phyloP scores from a whole-genome alignment of 2,797 vertebrate genomes.

The Enteromius viviparus region DNA sequence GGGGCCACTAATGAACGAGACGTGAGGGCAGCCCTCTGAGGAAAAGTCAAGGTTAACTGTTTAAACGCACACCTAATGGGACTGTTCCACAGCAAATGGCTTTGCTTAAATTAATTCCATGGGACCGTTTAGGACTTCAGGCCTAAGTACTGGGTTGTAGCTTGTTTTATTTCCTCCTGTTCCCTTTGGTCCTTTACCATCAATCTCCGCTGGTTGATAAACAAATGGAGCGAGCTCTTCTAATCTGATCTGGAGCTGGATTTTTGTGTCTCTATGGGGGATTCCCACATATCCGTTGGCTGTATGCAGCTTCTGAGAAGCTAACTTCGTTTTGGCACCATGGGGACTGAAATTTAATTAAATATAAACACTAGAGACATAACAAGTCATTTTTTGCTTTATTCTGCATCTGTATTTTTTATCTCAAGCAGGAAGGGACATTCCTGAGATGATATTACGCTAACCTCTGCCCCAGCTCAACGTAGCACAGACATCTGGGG shows the following conservation, averaged over 20 bases:
- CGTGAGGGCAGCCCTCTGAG: conserved; percentile 45
- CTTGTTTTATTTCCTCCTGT: conserved; percentile 46
- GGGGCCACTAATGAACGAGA: conserved; percentile 62
- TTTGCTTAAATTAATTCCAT: conserved; percentile 57
- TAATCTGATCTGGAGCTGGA: conserved; percentile 16
- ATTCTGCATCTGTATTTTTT: conserved; percentile 35
- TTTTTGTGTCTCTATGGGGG: conserved; percentile 8
- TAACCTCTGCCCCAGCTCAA: conserved; percentile 43
- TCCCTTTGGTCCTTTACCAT: conserved; percentile 30
- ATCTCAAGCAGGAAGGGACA: conserved; percentile 42
- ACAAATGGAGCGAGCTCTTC: conserved; percentile 25
- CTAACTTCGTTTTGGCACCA: conserved; percentile 21
- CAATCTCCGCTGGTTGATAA: conserved; percentile 44
- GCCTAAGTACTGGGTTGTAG: conserved; percentile 49
- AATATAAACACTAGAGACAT: conserved; percentile 50
- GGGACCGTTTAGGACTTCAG: conserved; percentile 39
- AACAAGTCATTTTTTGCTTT: conserved; percentile 29
- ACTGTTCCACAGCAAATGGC: conserved; percentile 55
- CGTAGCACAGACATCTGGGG: neutral
- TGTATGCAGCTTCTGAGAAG: conserved; percentile 7
- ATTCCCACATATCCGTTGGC: conserved; percentile 25
- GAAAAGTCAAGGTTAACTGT: conserved; percentile 60
- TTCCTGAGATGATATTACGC: conserved; percentile 40
- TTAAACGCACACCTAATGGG: conserved; percentile 65
- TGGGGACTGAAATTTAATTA: conserved; percentile 47